phyloP scores from a whole-genome alignment of 1,140 invertebrate genomes.

The Trachymyrmex septentrionalis region DNA sequence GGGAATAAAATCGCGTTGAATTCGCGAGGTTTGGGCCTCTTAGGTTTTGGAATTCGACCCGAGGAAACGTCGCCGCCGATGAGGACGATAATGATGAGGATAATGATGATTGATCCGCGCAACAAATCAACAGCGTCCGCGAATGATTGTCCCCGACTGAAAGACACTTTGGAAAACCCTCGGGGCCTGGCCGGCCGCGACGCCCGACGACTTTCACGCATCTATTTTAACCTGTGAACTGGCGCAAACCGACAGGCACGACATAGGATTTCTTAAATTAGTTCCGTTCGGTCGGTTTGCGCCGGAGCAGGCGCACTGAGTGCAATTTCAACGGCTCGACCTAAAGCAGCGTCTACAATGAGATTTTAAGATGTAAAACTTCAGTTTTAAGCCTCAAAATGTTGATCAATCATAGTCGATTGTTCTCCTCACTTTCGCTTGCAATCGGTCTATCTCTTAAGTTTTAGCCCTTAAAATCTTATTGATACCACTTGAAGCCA shows the following conservation, averaged over 20 bases:
- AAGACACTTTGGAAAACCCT: conserved; percentile 54
- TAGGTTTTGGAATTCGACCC: no score
- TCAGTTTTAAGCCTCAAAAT: no score
- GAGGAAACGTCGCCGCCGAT: not conserved
- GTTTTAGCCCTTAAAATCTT: no score
- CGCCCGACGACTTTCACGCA: conserved; percentile 81
- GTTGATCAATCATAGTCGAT: no score
- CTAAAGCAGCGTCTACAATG: conserved; percentile 7
- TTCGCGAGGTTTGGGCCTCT: not conserved
- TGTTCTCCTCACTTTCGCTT: no score
- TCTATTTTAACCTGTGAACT: conserved; percentile 85
- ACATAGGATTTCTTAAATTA: conserved; percentile 85
- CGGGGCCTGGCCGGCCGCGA: conserved; percentile 32
- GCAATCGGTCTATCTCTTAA: no score
- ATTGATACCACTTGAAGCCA: no score
- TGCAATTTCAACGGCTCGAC: conserved; percentile 29
- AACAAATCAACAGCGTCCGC: no score
- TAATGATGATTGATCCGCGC: not conserved
- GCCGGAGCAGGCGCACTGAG: conserved; percentile 71
- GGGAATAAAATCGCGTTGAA: not conserved
- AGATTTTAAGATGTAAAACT: no score
- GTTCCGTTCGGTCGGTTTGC: conserved; percentile 81
- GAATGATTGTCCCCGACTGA: not conserved
- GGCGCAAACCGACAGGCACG: conserved; percentile 82
- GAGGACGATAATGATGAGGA: not conserved